Evolutionary conservation across 2,113 vertebrate genomes (phyloP).

Genomic region (Erinaceus europaeus): DNA sequence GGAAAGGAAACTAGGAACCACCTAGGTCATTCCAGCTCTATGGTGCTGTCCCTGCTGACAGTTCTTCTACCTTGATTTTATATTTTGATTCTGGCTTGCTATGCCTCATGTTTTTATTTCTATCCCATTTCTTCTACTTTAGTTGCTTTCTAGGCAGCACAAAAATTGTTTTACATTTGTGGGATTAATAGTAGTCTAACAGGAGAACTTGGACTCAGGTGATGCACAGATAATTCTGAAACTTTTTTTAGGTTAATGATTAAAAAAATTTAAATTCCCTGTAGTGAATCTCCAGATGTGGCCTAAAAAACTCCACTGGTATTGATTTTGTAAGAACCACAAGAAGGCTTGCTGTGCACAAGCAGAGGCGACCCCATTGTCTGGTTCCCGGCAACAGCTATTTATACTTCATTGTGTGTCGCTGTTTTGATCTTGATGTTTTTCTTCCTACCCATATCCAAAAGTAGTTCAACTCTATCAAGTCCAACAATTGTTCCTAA

Average conservation of each 20-base stretch:
- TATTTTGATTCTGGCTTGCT: conserved; percentile 9
- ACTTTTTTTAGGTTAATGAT: background rate
- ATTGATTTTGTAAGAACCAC: background rate
- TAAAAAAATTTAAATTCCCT: background rate
- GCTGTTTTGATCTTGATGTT: background rate
- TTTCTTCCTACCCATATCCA: background rate
- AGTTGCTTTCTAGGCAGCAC: conserved; percentile 20
- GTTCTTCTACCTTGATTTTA: background rate
- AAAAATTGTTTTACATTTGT: conserved; percentile 6
- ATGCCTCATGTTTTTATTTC: background rate
- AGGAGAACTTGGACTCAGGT: background rate
- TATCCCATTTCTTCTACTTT: background rate
- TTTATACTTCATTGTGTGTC: background rate
- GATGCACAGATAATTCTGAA: background rate
- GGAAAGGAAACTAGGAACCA: background rate
- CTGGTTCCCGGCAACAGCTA: conserved; percentile 38
- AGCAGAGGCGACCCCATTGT: background rate
- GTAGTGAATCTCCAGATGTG: background rate
- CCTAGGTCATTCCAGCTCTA: background rate
- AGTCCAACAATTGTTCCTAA: background rate
- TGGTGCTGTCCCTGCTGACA: background rate
- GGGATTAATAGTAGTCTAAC: background rate
- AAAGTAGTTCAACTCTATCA: conserved; percentile 2
- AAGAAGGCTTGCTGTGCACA: background rate
- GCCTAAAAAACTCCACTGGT: background rate